Evolutionary conservation across 2,888 invertebrate species (phyloP), one percentile per base, ranked within the genome.

Genomic region (Agrotis segetum): DNA sequence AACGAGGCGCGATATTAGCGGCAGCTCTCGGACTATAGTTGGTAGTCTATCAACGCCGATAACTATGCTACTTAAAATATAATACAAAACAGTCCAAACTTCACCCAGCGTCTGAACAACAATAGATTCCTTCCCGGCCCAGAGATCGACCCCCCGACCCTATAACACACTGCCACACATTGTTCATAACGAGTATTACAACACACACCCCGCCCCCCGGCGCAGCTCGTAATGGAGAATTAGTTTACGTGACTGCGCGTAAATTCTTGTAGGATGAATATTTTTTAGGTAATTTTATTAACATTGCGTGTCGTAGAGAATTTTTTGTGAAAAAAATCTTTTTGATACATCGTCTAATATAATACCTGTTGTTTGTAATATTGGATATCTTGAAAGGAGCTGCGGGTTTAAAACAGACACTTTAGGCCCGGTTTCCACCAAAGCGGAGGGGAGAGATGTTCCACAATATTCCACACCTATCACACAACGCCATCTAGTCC

Each of bases 121-220:
- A 77, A 66, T 59, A 58, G 19, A 11, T 19, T 21, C 40, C 24
- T 24, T 40, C 59, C 29, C 3, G 17, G n/a, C n/a, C 47, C 24
- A 49, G 53, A 81, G 64, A 0, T 50, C 52, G 49, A 61, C 3
- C 64, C 77, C 21, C 40, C 76, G 65, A 62, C 82, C 77, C 70
- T 50, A 24, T 81, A 66, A 78, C 77, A 78, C 82, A 78, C 69
- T 78, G 77, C 77, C 77, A 59, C 50, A 81, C 70, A 78, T 75
- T 65, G 77, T 67, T 53, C 66, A 1, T 34, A 16, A 63, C 40
- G 29, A 49, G 56, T 13, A 79, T 79, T 50, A 60, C 49, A 50
- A 34, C 29, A 52, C 17, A 55, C 16, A 3, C 17, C 40, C 56
- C 34, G 29, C 47, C 7, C 19, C 3, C 14, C 47, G 11, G 49